Percentiles rank a stretch among this genome's conserved stretches.
Evolutionary conservation across 2,113 vertebrate genomes (phyloP).

Genomic region (Chroicocephalus ridibundus): DNA sequence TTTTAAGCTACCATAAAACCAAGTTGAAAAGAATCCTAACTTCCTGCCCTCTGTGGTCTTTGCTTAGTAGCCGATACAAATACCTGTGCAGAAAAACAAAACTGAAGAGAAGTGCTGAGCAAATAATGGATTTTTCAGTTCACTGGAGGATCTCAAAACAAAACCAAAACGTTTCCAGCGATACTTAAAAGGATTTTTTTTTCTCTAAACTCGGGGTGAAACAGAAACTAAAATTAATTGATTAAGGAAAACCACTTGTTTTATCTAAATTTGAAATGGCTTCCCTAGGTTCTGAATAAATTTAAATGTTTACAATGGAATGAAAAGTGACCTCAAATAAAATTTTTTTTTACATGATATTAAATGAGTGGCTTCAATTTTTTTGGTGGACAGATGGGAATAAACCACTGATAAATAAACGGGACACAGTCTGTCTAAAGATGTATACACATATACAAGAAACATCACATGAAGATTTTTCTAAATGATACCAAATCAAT

Average conservation of each 20-base stretch:
- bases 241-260: neutral
- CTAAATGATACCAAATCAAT: neutral
- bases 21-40: neutral
- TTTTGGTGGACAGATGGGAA: neutral
- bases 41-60: neutral
- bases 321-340: neutral
- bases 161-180: neutral
- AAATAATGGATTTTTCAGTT: constrained; percentile 17
- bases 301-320: neutral
- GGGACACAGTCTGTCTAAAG: neutral
- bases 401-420: neutral
- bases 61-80: neutral
- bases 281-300: neutral
- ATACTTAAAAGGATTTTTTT: neutral
- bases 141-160: neutral
- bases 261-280: neutral
- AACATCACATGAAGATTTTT: neutral
- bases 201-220: neutral
- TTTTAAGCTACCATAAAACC: neutral
- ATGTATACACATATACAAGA: neutral
- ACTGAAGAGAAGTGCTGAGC: neutral
- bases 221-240: neutral
- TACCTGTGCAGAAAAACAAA: neutral
- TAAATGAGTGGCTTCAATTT: neutral
- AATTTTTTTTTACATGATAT: neutral